Base-by-base conservation (phyloP, 2,113 vertebrate genomes). In the Chroicocephalus ridibundus region DNA sequence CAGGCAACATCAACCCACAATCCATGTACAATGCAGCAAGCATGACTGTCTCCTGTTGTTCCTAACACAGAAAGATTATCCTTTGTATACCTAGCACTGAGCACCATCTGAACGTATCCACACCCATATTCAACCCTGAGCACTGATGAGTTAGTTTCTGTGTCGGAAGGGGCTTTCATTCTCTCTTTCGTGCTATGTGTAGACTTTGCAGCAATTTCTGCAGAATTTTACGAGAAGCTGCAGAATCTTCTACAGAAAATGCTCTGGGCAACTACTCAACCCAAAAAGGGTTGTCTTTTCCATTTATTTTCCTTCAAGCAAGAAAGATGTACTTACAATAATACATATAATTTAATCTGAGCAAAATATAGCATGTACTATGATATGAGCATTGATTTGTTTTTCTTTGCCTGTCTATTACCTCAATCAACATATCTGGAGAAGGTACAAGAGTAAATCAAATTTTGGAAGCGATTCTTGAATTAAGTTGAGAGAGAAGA, bases 391-490 rank as follows among this genome's bases (percentile, higher is more conserved):
- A 77, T 42, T 38, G 55, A 88, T 91, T 92, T 92, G 27, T 66
- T 91, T 86, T 84, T n/a, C 60, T 94, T 88, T 91, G 64, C 38
- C 55, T 4, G 3, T 49, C 76, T 92, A 29, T 86, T 81, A 91
- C 60, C 22, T 86, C 76, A 83, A n/a, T 51, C 76, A 93, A 54
- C 57, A 40, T 29, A 88, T 44, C 29, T 75, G 55, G 72, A 93
- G 64, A 94, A 75, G 46, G 19, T 42, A 57, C 16, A 81, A 83
- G 71, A 66, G 34, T 88, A 93, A 95, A 92, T 90, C 54, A 77
- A 60, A n/a, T 14, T 92, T 71, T 62, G 51, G 92, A 96, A 93
- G 86, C 70, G 55, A 86, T 93, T 40, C 52, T 66, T 86, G 62
- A 83, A 86, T 96, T 94, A 86, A 72, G 19, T n/a, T 61, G 44